A percentile compares a stretch with the other conserved stretches of the same genome.
These are phyloP conservation scores for Gopherus flavomarginatus DNA, from an alignment of 2,113 vertebrate species.

Conservation along the genomic window DNA sequence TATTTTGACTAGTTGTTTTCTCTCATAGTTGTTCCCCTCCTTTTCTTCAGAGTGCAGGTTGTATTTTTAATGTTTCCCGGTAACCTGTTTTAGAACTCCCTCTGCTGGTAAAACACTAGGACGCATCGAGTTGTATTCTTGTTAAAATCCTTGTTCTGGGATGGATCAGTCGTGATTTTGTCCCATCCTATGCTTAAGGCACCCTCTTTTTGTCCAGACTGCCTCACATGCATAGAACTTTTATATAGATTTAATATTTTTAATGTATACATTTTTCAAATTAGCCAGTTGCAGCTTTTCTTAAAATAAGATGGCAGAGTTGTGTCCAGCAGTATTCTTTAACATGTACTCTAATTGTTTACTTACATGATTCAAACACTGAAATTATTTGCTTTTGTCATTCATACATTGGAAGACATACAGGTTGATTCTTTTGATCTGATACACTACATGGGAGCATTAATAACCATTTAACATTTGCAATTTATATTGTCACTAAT, in stretches of 20 bases:
- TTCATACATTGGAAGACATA: rapidly evolving
- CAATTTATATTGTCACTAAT: neutral
- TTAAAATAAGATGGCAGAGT: neutral
- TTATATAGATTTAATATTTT: neutral
- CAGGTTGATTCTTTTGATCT: neutral
- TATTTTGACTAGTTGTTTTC: rapidly evolving
- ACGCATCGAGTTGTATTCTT: rapidly evolving
- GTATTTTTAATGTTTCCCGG: rapidly evolving
- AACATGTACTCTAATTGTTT: neutral
- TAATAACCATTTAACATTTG: neutral
- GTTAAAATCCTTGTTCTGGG: neutral
- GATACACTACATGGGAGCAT: neutral
- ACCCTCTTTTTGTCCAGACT: neutral
- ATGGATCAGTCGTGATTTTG: neutral
- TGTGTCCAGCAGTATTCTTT: neutral
- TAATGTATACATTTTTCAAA: neutral
- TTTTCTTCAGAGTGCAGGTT: neutral
- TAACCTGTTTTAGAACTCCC: conserved; percentile 36
- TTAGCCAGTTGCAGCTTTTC: neutral
- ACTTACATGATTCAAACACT: neutral
- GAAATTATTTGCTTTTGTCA: neutral
- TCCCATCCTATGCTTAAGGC: neutral
- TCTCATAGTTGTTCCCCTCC: neutral
- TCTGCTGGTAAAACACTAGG: conserved; percentile 59
- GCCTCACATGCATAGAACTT: neutral